phyloP scores from a whole-genome alignment of 2,797 vertebrate genomes.

The Phoxinus dragarum region DNA sequence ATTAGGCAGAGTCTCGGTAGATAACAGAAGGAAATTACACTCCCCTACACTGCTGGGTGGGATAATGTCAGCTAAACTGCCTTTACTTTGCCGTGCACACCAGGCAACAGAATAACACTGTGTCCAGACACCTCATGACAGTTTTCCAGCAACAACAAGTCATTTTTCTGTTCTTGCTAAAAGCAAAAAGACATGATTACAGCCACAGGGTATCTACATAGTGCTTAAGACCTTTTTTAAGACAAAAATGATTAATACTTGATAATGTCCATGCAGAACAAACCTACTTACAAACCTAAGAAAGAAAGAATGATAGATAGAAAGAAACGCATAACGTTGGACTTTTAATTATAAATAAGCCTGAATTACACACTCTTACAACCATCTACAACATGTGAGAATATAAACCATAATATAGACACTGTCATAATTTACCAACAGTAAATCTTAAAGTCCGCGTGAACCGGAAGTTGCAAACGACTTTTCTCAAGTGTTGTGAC shows the following conservation, averaged over 20 bases:
- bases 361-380: not conserved
- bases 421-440: not conserved
- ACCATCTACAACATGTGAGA: not conserved
- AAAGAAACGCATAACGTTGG: no score
- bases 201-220: not conserved
- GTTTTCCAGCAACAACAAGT: not conserved
- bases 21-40: constrained; percentile 21
- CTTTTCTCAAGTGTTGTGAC: no score
- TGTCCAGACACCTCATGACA: not conserved
- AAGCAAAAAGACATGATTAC: not conserved
- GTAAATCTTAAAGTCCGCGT: not conserved
- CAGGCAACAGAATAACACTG: not conserved
- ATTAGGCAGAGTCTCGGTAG: constrained; percentile 4
- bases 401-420: no score
- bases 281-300: not conserved
- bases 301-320: no score
- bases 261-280: not conserved
- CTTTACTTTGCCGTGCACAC: not conserved
- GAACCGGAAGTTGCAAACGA: no score
- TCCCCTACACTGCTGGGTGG: not conserved
- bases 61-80: constrained; percentile 13
- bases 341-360: not conserved
- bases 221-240: not conserved
- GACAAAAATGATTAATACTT: not conserved
- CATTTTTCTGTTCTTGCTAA: not conserved